Evolutionary conservation across 2,113 vertebrate genomes (phyloP).

Genomic region (Ageneiosus marmoratus): DNA sequence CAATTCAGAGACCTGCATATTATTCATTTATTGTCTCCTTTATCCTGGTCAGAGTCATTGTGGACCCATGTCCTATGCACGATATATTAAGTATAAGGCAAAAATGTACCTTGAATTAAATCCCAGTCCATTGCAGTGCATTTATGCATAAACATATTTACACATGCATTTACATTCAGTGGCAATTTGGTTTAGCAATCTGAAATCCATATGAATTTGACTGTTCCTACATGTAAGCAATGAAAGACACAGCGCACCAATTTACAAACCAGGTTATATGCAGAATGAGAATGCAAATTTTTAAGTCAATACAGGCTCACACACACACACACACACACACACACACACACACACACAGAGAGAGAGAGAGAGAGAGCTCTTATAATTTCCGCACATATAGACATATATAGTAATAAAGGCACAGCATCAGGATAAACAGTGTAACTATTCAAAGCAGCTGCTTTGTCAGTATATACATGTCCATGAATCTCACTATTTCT

Average conservation of each 20-base stretch:
- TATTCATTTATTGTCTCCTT: neutral
- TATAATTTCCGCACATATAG: neutral
- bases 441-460: neutral
- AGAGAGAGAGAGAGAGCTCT: too few species aligned
- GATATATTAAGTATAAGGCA: neutral
- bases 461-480: neutral
- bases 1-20: neutral
- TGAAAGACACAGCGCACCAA: neutral
- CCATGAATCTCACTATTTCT: neutral
- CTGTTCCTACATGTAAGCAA: neutral
- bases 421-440: neutral
- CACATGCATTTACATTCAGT: neutral
- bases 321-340: too few species aligned
- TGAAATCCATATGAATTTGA: neutral
- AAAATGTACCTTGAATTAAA: neutral
- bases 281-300: neutral
- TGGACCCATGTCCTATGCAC: neutral
- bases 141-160: neutral
- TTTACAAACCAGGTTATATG: neutral
- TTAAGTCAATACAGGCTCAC: neutral
- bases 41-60: neutral
- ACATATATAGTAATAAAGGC: neutral
- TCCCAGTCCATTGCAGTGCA: neutral
- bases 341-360: neutral
- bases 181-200: neutral